phyloP scores from a whole-genome alignment of 2,113 vertebrate genomes.

The Mobula hypostoma region DNA sequence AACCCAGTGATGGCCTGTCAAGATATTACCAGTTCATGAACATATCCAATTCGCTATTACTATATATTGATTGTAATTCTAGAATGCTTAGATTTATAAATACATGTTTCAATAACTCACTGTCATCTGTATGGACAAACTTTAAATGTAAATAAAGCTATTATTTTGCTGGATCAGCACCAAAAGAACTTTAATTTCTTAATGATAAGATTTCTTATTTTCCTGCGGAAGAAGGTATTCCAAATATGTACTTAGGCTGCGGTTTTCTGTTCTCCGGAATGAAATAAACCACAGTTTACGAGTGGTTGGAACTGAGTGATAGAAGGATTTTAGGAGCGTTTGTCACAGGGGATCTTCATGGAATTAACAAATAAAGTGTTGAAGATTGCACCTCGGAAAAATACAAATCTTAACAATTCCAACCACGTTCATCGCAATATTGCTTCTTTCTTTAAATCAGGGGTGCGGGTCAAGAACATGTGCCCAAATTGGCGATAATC shows the following conservation, averaged over 20 bases:
- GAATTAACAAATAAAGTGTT: not conserved
- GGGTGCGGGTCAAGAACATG: no score
- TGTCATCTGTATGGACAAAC: not conserved
- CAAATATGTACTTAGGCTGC: not conserved
- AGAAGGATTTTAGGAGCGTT: not conserved
- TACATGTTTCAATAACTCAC: not conserved
- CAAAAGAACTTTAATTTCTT: not conserved
- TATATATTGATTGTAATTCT: not conserved
- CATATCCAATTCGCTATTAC: not conserved
- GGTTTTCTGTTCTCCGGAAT: not conserved
- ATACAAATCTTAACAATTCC: not conserved
- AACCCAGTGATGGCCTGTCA: not conserved
- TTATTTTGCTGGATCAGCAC: not conserved
- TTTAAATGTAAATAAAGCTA: not conserved
- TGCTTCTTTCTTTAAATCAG: not conserved
- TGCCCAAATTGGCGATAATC: no score
- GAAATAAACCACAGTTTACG: not conserved
- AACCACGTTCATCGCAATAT: not conserved
- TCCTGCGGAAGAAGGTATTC: not conserved
- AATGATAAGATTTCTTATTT: not conserved
- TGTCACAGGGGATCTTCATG: not conserved
- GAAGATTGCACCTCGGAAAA: not conserved
- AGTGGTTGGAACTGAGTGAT: not conserved
- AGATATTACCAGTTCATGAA: not conserved
- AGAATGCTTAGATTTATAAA: not conserved